Conservation (phyloP, 2,888 invertebrate species). For the Terebella lapidaria region DNA sequence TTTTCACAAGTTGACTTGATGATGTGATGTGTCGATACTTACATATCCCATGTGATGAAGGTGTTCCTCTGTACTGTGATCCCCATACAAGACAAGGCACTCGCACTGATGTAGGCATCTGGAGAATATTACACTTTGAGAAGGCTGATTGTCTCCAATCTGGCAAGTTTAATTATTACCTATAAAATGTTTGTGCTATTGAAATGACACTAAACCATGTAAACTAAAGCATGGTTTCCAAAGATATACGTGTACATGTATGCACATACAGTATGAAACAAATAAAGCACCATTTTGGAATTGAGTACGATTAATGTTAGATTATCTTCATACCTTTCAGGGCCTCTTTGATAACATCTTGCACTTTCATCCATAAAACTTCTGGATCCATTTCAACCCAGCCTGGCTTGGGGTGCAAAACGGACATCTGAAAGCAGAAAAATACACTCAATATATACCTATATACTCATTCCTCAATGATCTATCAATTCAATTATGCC, state of each 20-base stretch:
- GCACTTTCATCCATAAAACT: slow-evolving; percentile 63
- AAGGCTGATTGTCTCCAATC: neutral
- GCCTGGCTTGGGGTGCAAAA: slow-evolving; percentile 74
- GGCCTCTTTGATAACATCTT: slow-evolving; percentile 65
- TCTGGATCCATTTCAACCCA: slow-evolving; percentile 86
- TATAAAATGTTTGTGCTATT: neutral
- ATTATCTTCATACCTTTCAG: slow-evolving; percentile 50
- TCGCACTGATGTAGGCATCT: slow-evolving; percentile 68
- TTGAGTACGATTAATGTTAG: too few species aligned
- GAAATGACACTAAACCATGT: too few species aligned
- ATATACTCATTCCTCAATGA: neutral
- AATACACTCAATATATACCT: too few species aligned
- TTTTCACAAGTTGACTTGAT: neutral
- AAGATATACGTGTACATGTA: too few species aligned
- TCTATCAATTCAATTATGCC: neutral
- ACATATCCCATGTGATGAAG: slow-evolving; percentile 77
- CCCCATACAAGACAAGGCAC: slow-evolving; percentile 72
- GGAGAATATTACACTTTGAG: slow-evolving; percentile 14
- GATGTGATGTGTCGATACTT: slow-evolving; percentile 14
- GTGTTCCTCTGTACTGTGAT: slow-evolving; percentile 78
- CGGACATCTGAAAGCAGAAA: slow-evolving; percentile 74
- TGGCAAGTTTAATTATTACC: neutral
- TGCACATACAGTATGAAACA: too few species aligned
- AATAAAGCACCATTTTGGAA: too few species aligned
- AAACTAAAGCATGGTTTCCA: too few species aligned